Conservation (phyloP, 2,888 invertebrate genomes). For the Folsomia candida region DNA sequence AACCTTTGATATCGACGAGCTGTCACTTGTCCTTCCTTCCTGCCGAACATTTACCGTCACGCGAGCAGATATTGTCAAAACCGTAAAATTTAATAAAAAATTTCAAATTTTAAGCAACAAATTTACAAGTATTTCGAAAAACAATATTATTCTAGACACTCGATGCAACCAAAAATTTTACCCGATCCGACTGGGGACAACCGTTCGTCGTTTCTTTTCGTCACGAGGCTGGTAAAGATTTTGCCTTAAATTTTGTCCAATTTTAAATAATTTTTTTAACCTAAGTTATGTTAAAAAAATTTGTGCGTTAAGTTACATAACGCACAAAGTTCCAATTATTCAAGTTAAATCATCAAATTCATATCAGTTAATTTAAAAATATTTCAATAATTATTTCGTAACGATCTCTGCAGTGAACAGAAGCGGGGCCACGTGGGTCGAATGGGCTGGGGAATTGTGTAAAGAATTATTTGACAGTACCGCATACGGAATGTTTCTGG, state of each 20-base stretch:
- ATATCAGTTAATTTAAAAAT: neutral
- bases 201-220: constrained; percentile 30
- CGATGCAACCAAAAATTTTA: constrained; percentile 17
- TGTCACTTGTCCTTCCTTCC: too few relatives aligned
- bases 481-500: constrained; percentile 67
- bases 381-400: neutral
- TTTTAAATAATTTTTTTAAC: neutral
- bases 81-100: neutral
- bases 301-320: neutral
- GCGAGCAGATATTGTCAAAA: neutral
- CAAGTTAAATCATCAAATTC: neutral
- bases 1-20: neutral
- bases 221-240: constrained; percentile 21
- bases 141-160: constrained; percentile 5
- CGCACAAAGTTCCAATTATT: too few relatives aligned
- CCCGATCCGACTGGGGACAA: constrained; percentile 20
- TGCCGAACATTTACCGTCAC: too few relatives aligned
- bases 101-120: too few relatives aligned
- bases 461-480: constrained; percentile 81
- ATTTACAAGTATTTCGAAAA: too few relatives aligned
- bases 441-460: constrained; percentile 91
- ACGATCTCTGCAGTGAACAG: neutral
- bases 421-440: constrained; percentile 77
- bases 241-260: too few relatives aligned
- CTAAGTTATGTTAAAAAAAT: neutral